Evolutionary conservation across 2,797 vertebrate species (phyloP).

Genomic region (Rousettus madagascariensis): DNA sequence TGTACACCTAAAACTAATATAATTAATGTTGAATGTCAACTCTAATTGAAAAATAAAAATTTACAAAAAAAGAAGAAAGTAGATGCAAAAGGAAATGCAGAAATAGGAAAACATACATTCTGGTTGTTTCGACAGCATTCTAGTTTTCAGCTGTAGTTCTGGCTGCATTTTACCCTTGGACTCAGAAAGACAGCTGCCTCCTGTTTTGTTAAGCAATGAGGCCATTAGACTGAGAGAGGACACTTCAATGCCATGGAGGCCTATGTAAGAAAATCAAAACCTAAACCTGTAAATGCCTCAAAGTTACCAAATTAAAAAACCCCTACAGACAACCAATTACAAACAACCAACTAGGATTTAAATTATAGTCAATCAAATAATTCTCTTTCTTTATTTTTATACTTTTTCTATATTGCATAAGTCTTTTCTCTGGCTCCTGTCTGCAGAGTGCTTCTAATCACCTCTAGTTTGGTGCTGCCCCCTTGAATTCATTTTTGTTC

Average conservation of each 20-base stretch:
- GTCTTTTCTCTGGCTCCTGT: background rate
- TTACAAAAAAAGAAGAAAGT: too few species aligned
- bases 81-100: background rate
- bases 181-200: background rate
- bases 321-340: background rate
- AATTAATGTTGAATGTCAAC: too few species aligned
- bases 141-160: background rate
- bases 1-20: too few species aligned
- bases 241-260: background rate
- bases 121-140: background rate
- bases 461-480: background rate
- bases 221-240: background rate
- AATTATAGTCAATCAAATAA: background rate
- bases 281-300: background rate
- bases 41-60: too few species aligned
- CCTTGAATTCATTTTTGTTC: background rate
- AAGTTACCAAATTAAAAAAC: background rate
- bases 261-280: background rate
- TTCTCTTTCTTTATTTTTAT: background rate
- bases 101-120: background rate
- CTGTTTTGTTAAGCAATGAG: background rate
- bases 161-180: background rate
- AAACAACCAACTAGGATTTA: background rate
- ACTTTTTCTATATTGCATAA: background rate
- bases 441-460: background rate